phyloP scores from a whole-genome alignment of 1,140 invertebrate genomes.

The Amphibalanus amphitrite region DNA sequence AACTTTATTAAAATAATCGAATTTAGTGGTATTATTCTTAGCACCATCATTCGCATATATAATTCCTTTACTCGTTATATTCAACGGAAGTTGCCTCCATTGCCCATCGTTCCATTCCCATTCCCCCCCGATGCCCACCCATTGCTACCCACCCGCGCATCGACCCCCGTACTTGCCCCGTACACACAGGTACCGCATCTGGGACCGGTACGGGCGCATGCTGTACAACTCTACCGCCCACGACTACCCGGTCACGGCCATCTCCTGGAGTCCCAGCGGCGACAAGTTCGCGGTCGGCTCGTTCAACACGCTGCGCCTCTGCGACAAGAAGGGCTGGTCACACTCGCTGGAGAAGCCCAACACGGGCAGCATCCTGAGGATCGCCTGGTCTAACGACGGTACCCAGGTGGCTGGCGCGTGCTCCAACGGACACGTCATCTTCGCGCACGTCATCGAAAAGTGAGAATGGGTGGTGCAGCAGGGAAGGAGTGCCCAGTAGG shows the following conservation, averaged over 20 bases:
- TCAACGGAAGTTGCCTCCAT: too few species aligned
- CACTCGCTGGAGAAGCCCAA: slow-evolving; percentile 72
- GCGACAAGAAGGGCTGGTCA: slow-evolving; percentile 92
- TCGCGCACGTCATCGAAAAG: slow-evolving; percentile 81
- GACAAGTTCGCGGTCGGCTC: slow-evolving; percentile 82
- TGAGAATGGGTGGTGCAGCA: too few species aligned
- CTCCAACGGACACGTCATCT: slow-evolving; percentile 71
- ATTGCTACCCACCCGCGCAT: too few species aligned
- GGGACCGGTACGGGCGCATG: slow-evolving; percentile 75
- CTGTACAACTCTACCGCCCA: slow-evolving; percentile 63
- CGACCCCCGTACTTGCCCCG: too few species aligned
- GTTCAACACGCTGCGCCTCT: slow-evolving; percentile 79
- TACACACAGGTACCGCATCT: slow-evolving; percentile 67
- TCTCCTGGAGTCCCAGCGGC: slow-evolving; percentile 79
- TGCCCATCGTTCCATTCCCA: too few species aligned
- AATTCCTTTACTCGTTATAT: too few species aligned
- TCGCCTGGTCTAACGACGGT: slow-evolving; percentile 88
- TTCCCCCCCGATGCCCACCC: too few species aligned
- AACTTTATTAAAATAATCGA: too few species aligned
- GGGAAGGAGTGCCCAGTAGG: too few species aligned
- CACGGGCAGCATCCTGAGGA: slow-evolving; percentile 64
- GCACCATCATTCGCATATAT: too few species aligned
- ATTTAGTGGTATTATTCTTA: too few species aligned
- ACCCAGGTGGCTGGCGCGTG: slow-evolving; percentile 87
- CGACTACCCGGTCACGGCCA: slow-evolving; percentile 76